Conservation (phyloP, 92 coral and sea anemone species). For the Phenganax marumi region DNA sequence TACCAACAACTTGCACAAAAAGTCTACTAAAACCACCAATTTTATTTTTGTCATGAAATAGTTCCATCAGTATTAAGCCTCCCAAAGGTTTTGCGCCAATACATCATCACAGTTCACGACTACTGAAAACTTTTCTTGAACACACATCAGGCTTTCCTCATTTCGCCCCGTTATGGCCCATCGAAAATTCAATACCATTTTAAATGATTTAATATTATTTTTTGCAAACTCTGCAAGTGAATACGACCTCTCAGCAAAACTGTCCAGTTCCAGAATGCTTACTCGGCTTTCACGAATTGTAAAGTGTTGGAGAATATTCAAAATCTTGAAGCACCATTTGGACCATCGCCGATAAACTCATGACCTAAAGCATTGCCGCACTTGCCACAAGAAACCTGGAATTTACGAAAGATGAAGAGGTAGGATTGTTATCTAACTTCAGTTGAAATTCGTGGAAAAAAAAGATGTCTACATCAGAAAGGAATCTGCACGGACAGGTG, state of each 20-base stretch:
- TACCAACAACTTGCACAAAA: too few species aligned
- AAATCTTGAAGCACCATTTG: conserved; percentile 77
- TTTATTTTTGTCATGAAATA: background rate
- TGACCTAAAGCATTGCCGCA: conserved; percentile 80
- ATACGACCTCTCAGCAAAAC: background rate
- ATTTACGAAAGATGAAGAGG: background rate
- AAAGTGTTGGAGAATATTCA: conserved; percentile 84
- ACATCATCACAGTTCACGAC: conserved; percentile 29
- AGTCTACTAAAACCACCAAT: too few species aligned
- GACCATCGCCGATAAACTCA: conserved; percentile 89
- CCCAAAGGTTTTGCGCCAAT: conserved; percentile 16
- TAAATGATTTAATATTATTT: background rate
- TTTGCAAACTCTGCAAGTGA: background rate
- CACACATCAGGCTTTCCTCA: background rate
- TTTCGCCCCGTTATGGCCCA: background rate
- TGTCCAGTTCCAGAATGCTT: background rate
- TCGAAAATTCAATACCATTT: background rate
- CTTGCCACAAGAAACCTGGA: conserved; percentile 81
- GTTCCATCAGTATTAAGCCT: conserved; percentile 30
- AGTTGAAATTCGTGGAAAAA: background rate
- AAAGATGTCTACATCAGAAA: too few species aligned
- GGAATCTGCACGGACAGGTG: too few species aligned
- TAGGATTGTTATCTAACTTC: background rate
- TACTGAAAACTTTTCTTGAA: background rate
- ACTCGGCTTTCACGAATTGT: conserved; percentile 58